These are phyloP conservation scores for Cyprinodon tularosa DNA, from an alignment of 2,113 vertebrate genomes.

Conservation along the genomic window DNA sequence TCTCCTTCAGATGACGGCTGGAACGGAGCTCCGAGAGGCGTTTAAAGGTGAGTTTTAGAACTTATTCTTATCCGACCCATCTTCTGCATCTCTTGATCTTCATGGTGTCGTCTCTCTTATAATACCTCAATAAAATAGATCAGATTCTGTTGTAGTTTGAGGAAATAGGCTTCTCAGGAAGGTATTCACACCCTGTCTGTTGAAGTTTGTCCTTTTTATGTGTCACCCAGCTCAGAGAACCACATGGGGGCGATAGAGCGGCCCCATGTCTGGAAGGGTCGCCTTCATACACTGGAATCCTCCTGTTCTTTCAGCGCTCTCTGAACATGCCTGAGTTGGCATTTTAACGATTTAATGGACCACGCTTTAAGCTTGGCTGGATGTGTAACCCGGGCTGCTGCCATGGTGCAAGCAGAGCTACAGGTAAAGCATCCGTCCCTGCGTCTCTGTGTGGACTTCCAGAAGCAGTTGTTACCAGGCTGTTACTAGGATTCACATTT, in stretches of 20 bases:
- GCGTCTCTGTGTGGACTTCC: constrained; percentile 9
- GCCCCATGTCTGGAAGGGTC: neutral
- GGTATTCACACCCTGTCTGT: neutral
- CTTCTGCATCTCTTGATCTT: no score
- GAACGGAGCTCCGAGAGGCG: no score
- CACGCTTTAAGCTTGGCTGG: constrained; percentile 32
- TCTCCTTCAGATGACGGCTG: no score
- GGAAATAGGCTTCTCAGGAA: neutral
- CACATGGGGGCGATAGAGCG: neutral
- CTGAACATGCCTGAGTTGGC: constrained; percentile 11
- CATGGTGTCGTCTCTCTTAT: no score
- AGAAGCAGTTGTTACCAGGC: constrained; percentile 27
- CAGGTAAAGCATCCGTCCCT: neutral
- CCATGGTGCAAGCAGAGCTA: constrained; percentile 25
- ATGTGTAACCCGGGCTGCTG: constrained; percentile 33
- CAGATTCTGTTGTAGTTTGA: no score
- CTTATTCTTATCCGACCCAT: no score
- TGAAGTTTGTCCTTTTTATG: neutral
- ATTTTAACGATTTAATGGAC: constrained; percentile 29
- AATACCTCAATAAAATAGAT: no score
- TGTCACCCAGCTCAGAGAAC: neutral
- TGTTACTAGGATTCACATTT: constrained; percentile 33
- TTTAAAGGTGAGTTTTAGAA: no score
- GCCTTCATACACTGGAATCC: constrained; percentile 31
- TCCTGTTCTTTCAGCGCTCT: neutral